Evolutionary conservation across 1,140 invertebrate genomes (phyloP), one percentile per base, ranked within the genome.

Genomic region (Druon quercuslanigerum): DNA sequence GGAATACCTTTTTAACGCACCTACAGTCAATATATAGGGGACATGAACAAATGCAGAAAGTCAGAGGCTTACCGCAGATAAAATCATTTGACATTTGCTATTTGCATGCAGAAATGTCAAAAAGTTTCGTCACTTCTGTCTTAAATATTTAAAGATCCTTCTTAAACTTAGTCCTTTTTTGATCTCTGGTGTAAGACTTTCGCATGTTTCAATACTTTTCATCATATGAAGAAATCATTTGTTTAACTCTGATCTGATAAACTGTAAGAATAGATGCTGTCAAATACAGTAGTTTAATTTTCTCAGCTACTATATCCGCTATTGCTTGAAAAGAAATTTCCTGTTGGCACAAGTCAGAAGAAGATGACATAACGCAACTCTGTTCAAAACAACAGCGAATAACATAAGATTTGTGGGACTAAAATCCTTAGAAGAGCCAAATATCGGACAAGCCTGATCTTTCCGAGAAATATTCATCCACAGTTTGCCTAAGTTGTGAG

Each of bases 161-260:
- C 51, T 52, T 9, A 52, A 52, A 52, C 14, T 52, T 52, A 52
- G 5, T 3, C 12, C 51, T 25, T 2, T 25, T 25, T 25, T 25
- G 1, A 25, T 25, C 3, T 25, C 20, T 25, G 20, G 1, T 25
- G 1, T 25, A 25, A 25, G 20, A 25, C 3, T 25, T n/a, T 25
- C 3, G 20, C 3, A 2, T 25, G 20, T 52, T 52, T 52, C 12
- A 52, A 52, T 52, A 52, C n/a, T 52, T 52, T 5, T 52, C 8
- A 52, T 52, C 3, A 52, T 52, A 52, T 52, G 51, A 13, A 52
- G 51, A 52, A n/a, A 52, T 52, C 51, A 52, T 52, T 52, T 52
- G 6, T 52, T 52, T 14, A 52, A 52, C 13, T n/a, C 14, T 52
- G 12, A n/a, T 52, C n/a, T 52, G 51, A 52, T 5, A 52, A 52